Evolutionary conservation across 2,797 vertebrate species (phyloP).

Genomic region (Cebuella pygmaea): DNA sequence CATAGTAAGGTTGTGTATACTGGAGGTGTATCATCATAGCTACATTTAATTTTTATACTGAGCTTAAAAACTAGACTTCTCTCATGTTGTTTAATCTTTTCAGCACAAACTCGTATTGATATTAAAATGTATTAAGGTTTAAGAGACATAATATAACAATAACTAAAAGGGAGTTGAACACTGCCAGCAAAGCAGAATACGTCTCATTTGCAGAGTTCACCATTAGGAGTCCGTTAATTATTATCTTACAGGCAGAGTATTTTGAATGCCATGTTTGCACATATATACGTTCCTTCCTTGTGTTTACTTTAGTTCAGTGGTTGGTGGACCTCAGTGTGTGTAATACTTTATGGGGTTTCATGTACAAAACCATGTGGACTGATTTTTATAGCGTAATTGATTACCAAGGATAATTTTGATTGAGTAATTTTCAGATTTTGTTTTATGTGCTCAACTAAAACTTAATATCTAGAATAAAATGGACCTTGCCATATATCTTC

Average conservation of each 20-base stretch:
- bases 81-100: background rate
- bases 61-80: background rate
- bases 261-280: background rate
- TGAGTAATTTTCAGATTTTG: slow-evolving; percentile 15
- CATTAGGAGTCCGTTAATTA: background rate
- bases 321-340: background rate
- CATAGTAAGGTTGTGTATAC: background rate
- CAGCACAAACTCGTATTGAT: background rate
- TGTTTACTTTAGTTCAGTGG: background rate
- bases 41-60: background rate
- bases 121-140: background rate
- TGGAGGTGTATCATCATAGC: background rate
- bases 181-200: background rate
- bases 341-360: background rate
- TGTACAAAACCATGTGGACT: background rate
- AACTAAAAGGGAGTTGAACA: background rate
- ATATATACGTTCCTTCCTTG: background rate
- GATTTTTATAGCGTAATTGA: background rate
- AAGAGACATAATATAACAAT: background rate
- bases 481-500: background rate
- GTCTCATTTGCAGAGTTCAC: background rate
- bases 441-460: slow-evolving; percentile 29
- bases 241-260: background rate
- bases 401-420: slow-evolving; percentile 42
- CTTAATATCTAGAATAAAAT: slow-evolving; percentile 24